phyloP scores from a whole-genome alignment of 2,888 invertebrate species.

The Hypomecis atomaria region DNA sequence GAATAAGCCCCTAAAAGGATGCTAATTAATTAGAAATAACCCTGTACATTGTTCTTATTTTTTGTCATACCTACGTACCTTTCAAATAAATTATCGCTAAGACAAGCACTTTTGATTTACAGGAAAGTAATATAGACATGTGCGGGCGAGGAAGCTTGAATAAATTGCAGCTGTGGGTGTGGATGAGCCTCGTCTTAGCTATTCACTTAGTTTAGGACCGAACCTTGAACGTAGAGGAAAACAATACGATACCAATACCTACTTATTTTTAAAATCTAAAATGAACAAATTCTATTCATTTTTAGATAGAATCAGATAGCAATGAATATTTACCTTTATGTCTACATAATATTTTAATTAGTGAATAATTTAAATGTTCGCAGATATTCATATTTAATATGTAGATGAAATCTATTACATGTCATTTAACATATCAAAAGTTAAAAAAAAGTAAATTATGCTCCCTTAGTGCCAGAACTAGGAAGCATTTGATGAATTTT shows the following conservation, averaged over 20 bases:
- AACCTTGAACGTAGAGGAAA: constrained; percentile 14
- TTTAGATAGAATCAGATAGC: constrained; percentile 30
- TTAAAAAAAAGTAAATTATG: constrained; percentile 41
- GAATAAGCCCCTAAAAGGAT: too few relatives aligned
- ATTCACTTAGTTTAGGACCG: constrained; percentile 33
- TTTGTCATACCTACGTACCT: too few relatives aligned
- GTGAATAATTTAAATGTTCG: constrained; percentile 38
- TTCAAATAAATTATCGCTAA: neutral
- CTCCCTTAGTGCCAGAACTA: constrained; percentile 66
- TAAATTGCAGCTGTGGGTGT: constrained; percentile 53
- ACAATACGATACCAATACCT: neutral
- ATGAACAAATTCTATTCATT: constrained; percentile 28
- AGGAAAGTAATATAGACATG: constrained; percentile 88
- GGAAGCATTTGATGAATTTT: constrained; percentile 50
- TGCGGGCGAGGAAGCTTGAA: constrained; percentile 82
- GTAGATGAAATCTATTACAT: constrained; percentile 59
- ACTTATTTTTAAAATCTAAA: constrained; percentile 28
- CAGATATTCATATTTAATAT: constrained; percentile 43
- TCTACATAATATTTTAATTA: constrained; percentile 24
- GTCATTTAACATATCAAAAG: constrained; percentile 69
- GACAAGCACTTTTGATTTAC: constrained; percentile 37
- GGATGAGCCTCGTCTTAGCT: constrained; percentile 49
- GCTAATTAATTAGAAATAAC: too few relatives aligned
- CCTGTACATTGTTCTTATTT: too few relatives aligned
- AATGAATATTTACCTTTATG: constrained; percentile 18